A percentile compares a stretch with the other conserved stretches of the same genome.
Conservation (phyloP, 2,888 invertebrate species). For the Trissonchulus latispiculum region DNA sequence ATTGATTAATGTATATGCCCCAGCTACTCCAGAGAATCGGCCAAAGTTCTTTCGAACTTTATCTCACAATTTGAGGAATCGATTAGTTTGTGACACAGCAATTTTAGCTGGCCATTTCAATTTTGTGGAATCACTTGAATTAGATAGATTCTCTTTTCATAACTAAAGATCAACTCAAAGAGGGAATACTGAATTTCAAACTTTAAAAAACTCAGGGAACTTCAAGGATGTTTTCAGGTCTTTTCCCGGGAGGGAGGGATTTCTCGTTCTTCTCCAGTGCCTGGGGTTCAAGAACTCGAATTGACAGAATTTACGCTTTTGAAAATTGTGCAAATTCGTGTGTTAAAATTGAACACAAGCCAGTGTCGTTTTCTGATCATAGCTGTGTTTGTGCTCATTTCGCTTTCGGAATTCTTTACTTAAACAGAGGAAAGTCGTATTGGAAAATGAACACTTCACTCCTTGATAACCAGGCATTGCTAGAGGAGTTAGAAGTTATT, state of each 20-base stretch:
- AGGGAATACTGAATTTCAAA: neutral
- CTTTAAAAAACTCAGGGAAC: neutral
- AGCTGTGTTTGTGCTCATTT: no score
- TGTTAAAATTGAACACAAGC: no score
- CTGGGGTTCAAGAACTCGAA: neutral
- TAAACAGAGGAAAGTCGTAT: slow-evolving; percentile 3
- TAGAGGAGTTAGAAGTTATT: neutral
- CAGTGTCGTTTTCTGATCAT: no score
- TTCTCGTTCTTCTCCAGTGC: no score
- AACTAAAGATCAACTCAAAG: neutral
- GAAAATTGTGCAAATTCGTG: no score
- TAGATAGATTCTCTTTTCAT: no score
- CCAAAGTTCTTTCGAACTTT: neutral
- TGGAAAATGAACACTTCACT: slow-evolving; percentile 8
- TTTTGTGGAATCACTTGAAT: neutral
- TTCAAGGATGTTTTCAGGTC: neutral
- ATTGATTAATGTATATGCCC: neutral
- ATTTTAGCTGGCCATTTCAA: neutral
- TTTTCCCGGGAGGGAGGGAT: neutral
- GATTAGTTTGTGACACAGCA: neutral
- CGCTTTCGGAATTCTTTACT: no score
- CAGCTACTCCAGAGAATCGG: neutral
- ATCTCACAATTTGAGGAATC: neutral
- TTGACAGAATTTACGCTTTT: slow-evolving; percentile 8
- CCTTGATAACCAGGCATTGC: neutral